Evolutionary conservation across 2,888 invertebrate genomes (phyloP).

Genomic region (Thumatha senex): DNA sequence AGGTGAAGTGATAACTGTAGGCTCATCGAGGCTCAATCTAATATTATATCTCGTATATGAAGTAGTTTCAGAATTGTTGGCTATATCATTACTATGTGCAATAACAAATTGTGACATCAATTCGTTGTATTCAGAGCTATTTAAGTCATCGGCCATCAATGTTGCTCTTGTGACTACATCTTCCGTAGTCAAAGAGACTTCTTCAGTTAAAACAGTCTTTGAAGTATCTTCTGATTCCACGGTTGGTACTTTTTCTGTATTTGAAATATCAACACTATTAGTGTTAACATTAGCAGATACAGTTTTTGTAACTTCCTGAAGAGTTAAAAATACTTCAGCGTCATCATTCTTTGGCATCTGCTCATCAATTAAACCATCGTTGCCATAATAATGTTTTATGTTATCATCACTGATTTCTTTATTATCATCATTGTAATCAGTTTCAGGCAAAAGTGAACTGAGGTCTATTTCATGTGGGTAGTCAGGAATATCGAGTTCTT

Average conservation of each 20-base stretch:
- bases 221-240: background rate
- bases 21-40: conserved; percentile 46
- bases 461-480: background rate
- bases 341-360: conserved; percentile 19
- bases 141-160: conserved; percentile 41
- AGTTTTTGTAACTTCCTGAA: background rate
- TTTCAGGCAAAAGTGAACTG: background rate
- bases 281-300: background rate
- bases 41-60: conserved; percentile 38
- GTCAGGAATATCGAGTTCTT: background rate
- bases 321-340: conserved; percentile 14
- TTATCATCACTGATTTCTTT: background rate
- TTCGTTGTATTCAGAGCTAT: conserved; percentile 43
- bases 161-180: conserved; percentile 6
- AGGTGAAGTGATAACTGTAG: conserved; percentile 56
- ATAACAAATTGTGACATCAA: conserved; percentile 48
- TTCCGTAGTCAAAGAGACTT: background rate
- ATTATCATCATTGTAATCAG: background rate
- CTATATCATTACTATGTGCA: conserved; percentile 41
- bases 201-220: background rate
- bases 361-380: conserved; percentile 51
- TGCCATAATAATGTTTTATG: conserved; percentile 16
- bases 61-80: conserved; percentile 38
- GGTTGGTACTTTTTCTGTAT: conserved; percentile 7
- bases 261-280: conserved; percentile 9